phyloP scores from a whole-genome alignment of 2,888 invertebrate genomes.

The Dolichopus griseipennis region DNA sequence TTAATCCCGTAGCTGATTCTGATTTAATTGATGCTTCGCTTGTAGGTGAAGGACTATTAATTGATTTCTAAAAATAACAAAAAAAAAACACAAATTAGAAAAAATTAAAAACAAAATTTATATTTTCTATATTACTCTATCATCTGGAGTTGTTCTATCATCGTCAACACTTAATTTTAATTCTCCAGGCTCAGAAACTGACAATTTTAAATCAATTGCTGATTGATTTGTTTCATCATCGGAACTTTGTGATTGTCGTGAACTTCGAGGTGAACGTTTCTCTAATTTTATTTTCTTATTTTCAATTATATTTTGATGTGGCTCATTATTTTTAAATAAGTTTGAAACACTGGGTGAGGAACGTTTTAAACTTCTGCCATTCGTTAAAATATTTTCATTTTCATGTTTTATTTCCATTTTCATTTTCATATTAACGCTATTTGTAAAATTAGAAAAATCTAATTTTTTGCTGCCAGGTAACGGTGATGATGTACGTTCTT shows the following conservation, averaged over 20 bases:
- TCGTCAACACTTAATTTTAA: constrained; percentile 33
- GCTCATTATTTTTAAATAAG: constrained; percentile 13
- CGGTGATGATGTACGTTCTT: constrained; percentile 51
- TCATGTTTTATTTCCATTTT: neutral
- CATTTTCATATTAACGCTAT: neutral
- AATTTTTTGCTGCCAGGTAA: constrained; percentile 37
- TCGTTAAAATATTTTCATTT: constrained; percentile 5
- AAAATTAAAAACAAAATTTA: neutral
- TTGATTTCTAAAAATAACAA: constrained; percentile 34
- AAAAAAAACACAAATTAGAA: neutral
- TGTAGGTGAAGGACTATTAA: constrained; percentile 35
- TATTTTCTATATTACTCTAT: constrained; percentile 31
- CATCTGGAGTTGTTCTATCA: constrained; percentile 37
- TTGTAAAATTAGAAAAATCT: constrained; percentile 25
- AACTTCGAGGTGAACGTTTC: constrained; percentile 20
- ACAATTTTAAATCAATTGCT: constrained; percentile 22
- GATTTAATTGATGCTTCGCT: constrained; percentile 23
- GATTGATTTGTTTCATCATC: constrained; percentile 27
- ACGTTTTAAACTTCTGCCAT: constrained; percentile 46
- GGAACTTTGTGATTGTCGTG: constrained; percentile 20
- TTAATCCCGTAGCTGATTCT: constrained; percentile 34
- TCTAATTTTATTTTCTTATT: constrained; percentile 34
- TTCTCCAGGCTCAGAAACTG: constrained; percentile 38
- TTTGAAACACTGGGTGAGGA: constrained; percentile 60
- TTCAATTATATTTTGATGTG: constrained; percentile 29